Percentiles rank a stretch among this genome's conserved stretches.
Evolutionary conservation across 2,797 vertebrate species (phyloP).

Genomic region (Artibeus lituratus): DNA sequence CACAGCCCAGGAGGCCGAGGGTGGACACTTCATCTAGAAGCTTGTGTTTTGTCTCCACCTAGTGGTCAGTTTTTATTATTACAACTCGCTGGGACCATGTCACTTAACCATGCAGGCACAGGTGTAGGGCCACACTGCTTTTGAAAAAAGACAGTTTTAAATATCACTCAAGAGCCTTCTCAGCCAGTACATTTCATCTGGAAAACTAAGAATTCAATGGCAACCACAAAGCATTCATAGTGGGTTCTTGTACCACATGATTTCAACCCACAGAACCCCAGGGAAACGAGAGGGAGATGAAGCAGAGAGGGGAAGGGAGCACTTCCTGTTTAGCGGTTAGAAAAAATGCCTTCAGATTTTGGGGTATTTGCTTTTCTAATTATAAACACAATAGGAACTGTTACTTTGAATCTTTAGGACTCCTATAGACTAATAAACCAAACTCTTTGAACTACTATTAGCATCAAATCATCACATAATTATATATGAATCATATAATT

Average conservation of each 20-base stretch:
- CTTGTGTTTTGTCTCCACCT: slow-evolving; percentile 41
- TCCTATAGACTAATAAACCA: not conserved
- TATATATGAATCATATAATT: not conserved
- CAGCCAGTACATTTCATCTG: no score
- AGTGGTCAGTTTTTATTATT: not conserved
- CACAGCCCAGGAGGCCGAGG: fast-evolving
- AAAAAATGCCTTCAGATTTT: not conserved
- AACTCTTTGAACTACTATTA: not conserved
- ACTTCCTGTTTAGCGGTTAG: not conserved
- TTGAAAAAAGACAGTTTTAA: not conserved
- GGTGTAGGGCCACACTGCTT: no score
- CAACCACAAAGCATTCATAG: not conserved
- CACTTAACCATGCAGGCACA: fast-evolving
- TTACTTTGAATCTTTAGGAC: not conserved
- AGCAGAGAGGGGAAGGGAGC: not conserved
- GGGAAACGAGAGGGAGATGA: not conserved
- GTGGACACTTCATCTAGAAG: not conserved
- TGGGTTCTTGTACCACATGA: not conserved
- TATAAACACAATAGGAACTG: not conserved
- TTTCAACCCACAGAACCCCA: not conserved
- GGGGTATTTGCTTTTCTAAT: not conserved
- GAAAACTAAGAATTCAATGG: not conserved
- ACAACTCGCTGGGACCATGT: not conserved
- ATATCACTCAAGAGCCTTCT: not conserved
- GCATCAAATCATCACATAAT: not conserved